Base-by-base conservation (phyloP, 1,140 invertebrate genomes). In the Drosophila saltans region DNA sequence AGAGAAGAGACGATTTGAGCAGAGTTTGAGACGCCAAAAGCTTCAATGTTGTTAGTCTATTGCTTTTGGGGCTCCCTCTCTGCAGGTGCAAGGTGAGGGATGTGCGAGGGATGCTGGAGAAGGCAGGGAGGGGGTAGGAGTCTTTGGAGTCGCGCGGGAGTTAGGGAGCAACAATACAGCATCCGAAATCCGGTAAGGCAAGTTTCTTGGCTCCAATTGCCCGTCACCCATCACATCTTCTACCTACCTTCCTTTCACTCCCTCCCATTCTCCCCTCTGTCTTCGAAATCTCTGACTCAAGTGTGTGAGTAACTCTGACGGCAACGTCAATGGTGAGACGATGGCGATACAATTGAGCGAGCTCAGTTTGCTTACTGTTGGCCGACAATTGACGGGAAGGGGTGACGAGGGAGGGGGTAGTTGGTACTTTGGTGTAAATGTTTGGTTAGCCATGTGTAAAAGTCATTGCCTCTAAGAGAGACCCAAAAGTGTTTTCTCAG, bases 121-220 rank as follows among this genome's bases (percentile, higher is more conserved):
- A 16, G 16, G 16, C 16, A 16, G 16, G 16, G 33, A 7, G 33
- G 33, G 33, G 33, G 28, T 30, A 30, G 28, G 4, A 30, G 28
- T 30, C 28, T 30, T 2, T 30, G 28, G 28, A 30, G 28, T 30
- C 16, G 2, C 33, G 33, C 33, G 33, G 33, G 33, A 36, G 33
- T 36, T 24, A 67, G 69, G 75, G 61, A 68, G 71, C 66, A 72
- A 74, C 41, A 45, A 74, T 64, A 63, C 83, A 89, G 84, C 77
- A 89, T 89, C 80, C 84, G 52, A 89, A 88, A 88, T 88, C 83
- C 80, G 80, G 83, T 88, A 88, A 84, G 69, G 83, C 83, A 89
- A 88, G 84, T 88, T 88, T 88, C 78, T 85, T 85, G 70, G 74
- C 73, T 78, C 59, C 75, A 78, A 63, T 68, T 61, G 43, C 55